Evolutionary conservation across 2,888 invertebrate species (phyloP), one percentile per base, ranked within the genome.

Genomic region (Meloe dianella): DNA sequence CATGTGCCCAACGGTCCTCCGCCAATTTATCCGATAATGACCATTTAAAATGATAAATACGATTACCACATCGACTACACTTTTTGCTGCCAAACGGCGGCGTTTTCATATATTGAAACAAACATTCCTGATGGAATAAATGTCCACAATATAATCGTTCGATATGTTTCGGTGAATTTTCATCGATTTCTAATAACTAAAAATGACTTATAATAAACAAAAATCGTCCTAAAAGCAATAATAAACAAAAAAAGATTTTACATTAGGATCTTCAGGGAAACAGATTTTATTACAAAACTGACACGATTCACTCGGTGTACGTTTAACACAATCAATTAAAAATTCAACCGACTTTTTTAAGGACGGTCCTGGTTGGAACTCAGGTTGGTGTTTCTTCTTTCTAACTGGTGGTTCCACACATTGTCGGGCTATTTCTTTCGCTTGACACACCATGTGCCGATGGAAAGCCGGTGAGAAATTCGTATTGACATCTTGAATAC

Each of bases 41-140:
- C 90, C 91, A 93, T 76, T 91, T 91, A 72, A 91, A 91, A 78
- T 92, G 92, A 73, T 87, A 90, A 68, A 93, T 88, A 73, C 87
- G 87, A 73, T 89, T 84, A 7, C 86, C 87, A 79, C 92, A 92
- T 14, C 79, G 77, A n/a, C 74, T 75, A 79, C 92, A 92, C 69
- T 86, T 86, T 80, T 92, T 92, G 66, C 91, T 92, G 63, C 89
- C 91, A 84, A 92, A 92, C 35, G 92, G 92, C 12, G 92, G 92
- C 64, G 89, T 88, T 74, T 90, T 90, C 85, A 92, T 87, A 78
- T 88, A 91, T 58, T 82, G 85, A 72, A 90, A 85, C 51, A 92
- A 85, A 79, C 92, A 92, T 57, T 87, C 87, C 73, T 88, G 84
- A 80, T 92, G 92, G 81, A 89, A 92, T 9, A 92, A 80, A 82